phyloP scores from a whole-genome alignment of 2,113 vertebrate species.

The Siniperca chuatsi region DNA sequence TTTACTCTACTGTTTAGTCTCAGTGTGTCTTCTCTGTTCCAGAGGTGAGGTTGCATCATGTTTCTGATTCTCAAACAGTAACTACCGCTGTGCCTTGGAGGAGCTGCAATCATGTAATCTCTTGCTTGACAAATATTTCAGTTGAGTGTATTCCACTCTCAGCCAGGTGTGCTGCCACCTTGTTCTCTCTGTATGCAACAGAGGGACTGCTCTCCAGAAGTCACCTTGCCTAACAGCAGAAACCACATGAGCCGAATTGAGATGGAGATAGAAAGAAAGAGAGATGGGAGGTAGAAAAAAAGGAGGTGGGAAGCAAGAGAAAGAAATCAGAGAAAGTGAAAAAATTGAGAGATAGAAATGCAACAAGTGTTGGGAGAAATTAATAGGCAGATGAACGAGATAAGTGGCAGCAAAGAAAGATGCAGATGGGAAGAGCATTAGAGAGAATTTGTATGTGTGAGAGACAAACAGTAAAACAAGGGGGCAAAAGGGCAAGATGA shows the following conservation, averaged over 20 bases:
- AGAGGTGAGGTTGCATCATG: slow-evolving; percentile 28
- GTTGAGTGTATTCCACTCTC: slow-evolving; percentile 34
- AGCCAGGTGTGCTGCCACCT: slow-evolving; percentile 52
- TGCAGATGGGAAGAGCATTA: neutral
- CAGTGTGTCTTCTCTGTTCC: neutral
- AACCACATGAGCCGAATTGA: slow-evolving; percentile 39
- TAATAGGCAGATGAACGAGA: neutral
- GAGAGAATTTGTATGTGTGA: neutral
- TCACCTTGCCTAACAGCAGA: slow-evolving; percentile 70
- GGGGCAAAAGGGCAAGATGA: neutral
- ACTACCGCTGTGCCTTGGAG: slow-evolving; percentile 36
- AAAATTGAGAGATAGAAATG: neutral
- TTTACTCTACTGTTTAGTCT: slow-evolving; percentile 21
- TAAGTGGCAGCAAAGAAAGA: neutral
- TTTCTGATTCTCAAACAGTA: slow-evolving; percentile 41
- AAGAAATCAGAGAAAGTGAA: neutral
- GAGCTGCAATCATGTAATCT: slow-evolving; percentile 52
- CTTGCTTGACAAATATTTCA: slow-evolving; percentile 62
- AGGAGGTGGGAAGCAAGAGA: neutral
- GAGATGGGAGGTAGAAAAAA: neutral
- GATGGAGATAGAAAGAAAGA: slow-evolving; percentile 15
- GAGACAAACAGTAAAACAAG: neutral
- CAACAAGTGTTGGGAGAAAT: neutral
- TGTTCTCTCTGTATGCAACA: slow-evolving; percentile 53
- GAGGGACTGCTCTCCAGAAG: slow-evolving; percentile 45